A percentile compares a stretch with the other conserved stretches of the same genome.
Evolutionary conservation across 2,113 vertebrate genomes (phyloP).

Genomic region (Lonchura striata): DNA sequence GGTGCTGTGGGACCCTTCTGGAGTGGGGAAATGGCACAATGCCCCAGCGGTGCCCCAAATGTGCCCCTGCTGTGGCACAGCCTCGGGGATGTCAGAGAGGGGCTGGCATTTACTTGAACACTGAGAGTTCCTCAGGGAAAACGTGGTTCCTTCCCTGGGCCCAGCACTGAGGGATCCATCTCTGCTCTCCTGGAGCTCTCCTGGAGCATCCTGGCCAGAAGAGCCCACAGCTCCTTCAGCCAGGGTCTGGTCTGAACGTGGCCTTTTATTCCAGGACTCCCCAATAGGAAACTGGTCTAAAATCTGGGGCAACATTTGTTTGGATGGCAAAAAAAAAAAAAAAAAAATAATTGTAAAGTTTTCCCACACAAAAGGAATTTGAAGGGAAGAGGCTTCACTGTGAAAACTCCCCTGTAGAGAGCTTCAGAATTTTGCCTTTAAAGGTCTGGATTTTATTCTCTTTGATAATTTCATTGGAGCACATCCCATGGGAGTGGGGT

Average conservation of each 20-base stretch:
- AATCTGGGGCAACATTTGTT: not conserved
- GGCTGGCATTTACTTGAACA: not conserved
- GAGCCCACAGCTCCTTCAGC: not conserved
- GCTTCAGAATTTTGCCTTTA: not conserved
- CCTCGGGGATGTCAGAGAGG: no score
- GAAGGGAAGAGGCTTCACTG: not conserved
- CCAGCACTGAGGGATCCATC: accelerated
- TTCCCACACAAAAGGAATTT: not conserved
- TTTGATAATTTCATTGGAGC: not conserved
- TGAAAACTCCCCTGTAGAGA: not conserved
- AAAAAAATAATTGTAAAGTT: not conserved
- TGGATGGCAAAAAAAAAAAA: not conserved
- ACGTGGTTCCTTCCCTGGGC: accelerated
- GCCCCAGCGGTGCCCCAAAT: accelerated
- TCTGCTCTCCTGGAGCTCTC: no score
- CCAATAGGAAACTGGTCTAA: not conserved
- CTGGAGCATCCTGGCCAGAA: not conserved
- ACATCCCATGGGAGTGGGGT: not conserved
- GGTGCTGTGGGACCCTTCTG: accelerated
- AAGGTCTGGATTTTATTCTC: not conserved
- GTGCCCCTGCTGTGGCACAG: not conserved
- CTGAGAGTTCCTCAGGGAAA: not conserved
- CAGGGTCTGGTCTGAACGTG: not conserved
- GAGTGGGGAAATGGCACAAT: no score
- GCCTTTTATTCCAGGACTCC: not conserved